phyloP scores from a whole-genome alignment of 2,797 vertebrate genomes.

The Melanotaenia boesemani region DNA sequence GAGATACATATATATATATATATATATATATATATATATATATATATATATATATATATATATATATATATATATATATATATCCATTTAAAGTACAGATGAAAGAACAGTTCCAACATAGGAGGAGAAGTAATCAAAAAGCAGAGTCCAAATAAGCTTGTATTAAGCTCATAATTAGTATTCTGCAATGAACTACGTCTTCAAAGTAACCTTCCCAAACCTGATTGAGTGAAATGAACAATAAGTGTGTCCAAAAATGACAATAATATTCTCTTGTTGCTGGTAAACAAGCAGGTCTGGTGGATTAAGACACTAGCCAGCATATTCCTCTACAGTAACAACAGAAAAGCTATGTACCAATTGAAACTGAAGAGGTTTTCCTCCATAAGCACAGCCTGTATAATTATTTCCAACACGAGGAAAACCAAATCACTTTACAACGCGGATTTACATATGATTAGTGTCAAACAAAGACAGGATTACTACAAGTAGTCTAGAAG shows the following conservation, averaged over 20 bases:
- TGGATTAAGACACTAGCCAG: conserved; percentile 75
- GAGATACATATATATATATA: too few relatives aligned
- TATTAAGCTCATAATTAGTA: conserved; percentile 76
- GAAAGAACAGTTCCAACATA: conserved; percentile 39
- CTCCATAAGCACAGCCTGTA: conserved; percentile 70
- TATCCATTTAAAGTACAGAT: conserved; percentile 36
- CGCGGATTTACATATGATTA: conserved; percentile 85
- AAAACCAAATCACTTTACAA: conserved; percentile 84
- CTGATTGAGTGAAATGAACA: conserved; percentile 77
- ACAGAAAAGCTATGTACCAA: conserved; percentile 71
- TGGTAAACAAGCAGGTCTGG: conserved; percentile 76
- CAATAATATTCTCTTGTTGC: conserved; percentile 74
- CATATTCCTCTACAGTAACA: conserved; percentile 67
- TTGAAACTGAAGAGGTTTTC: conserved; percentile 79
- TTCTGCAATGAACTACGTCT: conserved; percentile 68
- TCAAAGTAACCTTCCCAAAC: conserved; percentile 77
- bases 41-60: too few relatives aligned
- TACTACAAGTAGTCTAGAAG: conserved; percentile 73
- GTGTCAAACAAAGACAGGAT: conserved; percentile 80
- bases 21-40: conserved; percentile 20
- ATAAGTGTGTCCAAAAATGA: conserved; percentile 74
- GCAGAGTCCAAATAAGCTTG: conserved; percentile 57
- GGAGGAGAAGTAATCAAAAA: conserved; percentile 56
- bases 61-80: conserved; percentile 11
- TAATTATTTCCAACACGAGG: conserved; percentile 84